These are phyloP conservation scores for Chrysopilus asiliformis DNA, from an alignment of 2,888 invertebrate species.

Conservation along the genomic window DNA sequence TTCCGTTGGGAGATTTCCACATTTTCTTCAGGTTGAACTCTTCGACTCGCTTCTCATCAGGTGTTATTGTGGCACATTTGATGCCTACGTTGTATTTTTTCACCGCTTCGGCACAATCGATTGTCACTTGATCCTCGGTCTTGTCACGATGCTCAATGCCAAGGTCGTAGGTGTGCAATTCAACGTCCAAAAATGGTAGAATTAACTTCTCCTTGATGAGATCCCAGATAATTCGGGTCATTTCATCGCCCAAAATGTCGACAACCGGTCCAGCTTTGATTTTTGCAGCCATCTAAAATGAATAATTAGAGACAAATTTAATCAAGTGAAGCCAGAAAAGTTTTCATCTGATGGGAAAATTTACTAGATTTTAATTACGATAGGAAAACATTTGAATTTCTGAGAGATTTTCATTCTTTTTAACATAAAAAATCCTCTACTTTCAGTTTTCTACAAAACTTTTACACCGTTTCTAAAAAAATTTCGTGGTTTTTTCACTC, in stretches of 20 bases:
- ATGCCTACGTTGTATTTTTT: conserved; percentile 97
- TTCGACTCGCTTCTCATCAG: conserved; percentile 91
- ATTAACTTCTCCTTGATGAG: conserved; percentile 94
- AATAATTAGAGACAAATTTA: no score
- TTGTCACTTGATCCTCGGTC: conserved; percentile 89
- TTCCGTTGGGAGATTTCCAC: conserved; percentile 87
- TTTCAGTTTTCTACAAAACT: no score
- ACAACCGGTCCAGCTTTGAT: conserved; percentile 79
- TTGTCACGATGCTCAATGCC: conserved; percentile 90
- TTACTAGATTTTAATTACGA: no score
- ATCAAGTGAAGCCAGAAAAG: no score
- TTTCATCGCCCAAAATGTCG: conserved; percentile 88
- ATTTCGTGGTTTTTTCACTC: no score
- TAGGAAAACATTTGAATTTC: no score
- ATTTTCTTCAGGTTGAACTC: conserved; percentile 78
- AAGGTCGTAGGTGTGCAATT: conserved; percentile 85
- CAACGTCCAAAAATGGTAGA: conserved; percentile 88
- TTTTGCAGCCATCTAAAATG: conserved; percentile 38
- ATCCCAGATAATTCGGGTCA: conserved; percentile 98
- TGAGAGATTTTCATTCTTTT: no score
- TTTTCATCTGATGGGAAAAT: no score
- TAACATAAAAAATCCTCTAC: no score
- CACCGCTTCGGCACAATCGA: conserved; percentile 93
- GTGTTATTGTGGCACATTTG: conserved; percentile 97
- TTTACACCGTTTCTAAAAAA: no score